Base-by-base conservation (phyloP, 2,113 vertebrate genomes). In the Sardina pilchardus region DNA sequence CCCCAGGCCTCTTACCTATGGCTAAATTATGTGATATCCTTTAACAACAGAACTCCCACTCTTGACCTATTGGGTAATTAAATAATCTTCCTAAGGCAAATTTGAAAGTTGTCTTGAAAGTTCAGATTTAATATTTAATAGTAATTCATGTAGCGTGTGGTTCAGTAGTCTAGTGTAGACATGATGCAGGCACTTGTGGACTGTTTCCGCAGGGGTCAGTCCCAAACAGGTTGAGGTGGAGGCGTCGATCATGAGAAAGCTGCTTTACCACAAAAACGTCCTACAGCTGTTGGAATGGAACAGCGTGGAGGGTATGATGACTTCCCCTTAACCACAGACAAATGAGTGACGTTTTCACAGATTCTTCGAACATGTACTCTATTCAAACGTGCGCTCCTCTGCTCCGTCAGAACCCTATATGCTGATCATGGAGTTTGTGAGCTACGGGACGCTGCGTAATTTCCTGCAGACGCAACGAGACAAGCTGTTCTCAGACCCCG, bases 241-340 rank as follows among this genome's bases (percentile, higher is more conserved):
- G 81, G 90, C 93, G 45, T 90, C 92, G 50, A 93, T 95, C 84
- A 95, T 95, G 94, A 94, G 89, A 90, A 95, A 95, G 81, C 91
- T 95, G 88, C 84, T 90, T 3, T 93, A 95, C 85, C 95, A 95
- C 89, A 95, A 94, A 81, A 95, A 95, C 86, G 88, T 95, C 82
- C 90, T 95, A 0, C 95, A 95, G 90, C 81, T 95, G 7, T 91
- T 95, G 88, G 94, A 95, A 89, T 95, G 94, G 94, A 95, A 95
- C 88, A 88, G 88, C 3, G 56, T 71, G 0, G 92, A 92, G 45
- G 94, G 95, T 95, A 83, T 91, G 90, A 83, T 91, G 90, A 30
- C 50, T 43, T 16, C 16, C 9, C 47, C 30, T 9, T 59, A 26
- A 80, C 12, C 50, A 17, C 17, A 24, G 3, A 59, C 1, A 47